Evolutionary conservation across 2,888 invertebrate species (phyloP), one percentile per base, ranked within the genome.

Genomic region (Dicranocentrus wangi): DNA sequence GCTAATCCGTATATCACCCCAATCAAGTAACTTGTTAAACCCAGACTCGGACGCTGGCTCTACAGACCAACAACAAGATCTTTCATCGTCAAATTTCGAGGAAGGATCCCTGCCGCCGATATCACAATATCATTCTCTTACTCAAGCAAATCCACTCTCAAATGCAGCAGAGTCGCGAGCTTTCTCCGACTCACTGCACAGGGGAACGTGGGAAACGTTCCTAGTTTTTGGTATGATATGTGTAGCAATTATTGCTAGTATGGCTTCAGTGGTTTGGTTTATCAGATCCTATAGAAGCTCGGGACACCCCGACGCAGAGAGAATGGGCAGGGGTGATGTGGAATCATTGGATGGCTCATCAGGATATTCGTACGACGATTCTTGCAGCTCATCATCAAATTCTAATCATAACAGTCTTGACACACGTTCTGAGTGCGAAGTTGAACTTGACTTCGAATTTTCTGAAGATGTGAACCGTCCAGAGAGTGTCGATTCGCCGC

Each of bases 381-480:
- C 75, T 19, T 79, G 60, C 28, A 68, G 51, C 10, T 53, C 70
- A 25, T 68, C 83, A 10, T 42, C 25, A 7, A 39, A 47, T 19
- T 39, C 53, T 0, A 69, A 69, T 39, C 28, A 47, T 27, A 65
- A 61, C 27, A 85, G 81, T 72, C 53, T 73, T n/a, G 85, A 86
- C 47, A 84, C 81, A n/a, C 60, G 82, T 21, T 85, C 85, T 13
- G 86, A 86, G 61, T 76, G 82, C n/a, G 86, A 87, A 60, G 86
- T 87, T 0, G 86, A 87, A 66, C 76, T 87, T 8, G 86, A 87
- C 72, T 87, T 87, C 69, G 86, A 87, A 77, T 87, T 87, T 71
- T 87, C 86, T n/a, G 86, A 87, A 81, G 86, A 87, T 39, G 77
- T 81, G 21, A 84, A 86, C 65, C 60, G 63, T 10, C 65, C 80